phyloP scores from a whole-genome alignment of 2,113 vertebrate genomes.

The Triplophysa tibetana region DNA sequence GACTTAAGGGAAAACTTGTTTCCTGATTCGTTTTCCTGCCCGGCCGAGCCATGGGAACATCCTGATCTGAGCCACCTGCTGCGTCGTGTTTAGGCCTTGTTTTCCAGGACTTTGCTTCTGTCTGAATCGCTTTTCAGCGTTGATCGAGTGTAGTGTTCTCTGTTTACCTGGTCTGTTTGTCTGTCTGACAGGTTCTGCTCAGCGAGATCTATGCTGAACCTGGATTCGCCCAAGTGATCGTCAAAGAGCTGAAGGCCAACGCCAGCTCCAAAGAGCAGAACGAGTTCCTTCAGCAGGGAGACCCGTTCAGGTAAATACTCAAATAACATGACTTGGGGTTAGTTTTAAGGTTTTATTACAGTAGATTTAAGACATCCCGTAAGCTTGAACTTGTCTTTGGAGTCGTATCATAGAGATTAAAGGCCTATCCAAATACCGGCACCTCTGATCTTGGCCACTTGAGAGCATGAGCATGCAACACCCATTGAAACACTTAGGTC shows the following conservation, averaged over 20 bases:
- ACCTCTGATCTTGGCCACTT: no score
- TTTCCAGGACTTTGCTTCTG: neutral
- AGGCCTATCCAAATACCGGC: no score
- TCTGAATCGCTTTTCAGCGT: neutral
- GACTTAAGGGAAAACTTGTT: slow-evolving; percentile 29
- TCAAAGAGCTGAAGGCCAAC: slow-evolving; percentile 93
- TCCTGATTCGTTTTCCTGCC: slow-evolving; percentile 15
- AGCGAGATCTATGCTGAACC: slow-evolving; percentile 91
- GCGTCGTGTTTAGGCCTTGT: neutral
- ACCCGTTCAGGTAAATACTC: slow-evolving; percentile 86
- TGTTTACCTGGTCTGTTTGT: slow-evolving; percentile 15
- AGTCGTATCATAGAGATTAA: no score
- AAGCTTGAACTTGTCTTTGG: no score
- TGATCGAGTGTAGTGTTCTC: neutral
- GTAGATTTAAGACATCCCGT: no score
- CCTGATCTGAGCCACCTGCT: neutral
- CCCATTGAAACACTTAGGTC: no score
- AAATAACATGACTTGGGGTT: no score
- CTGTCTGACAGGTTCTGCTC: slow-evolving; percentile 83
- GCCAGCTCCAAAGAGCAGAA: slow-evolving; percentile 90
- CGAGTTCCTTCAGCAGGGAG: slow-evolving; percentile 89
- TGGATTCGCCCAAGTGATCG: slow-evolving; percentile 84
- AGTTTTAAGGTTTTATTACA: no score
- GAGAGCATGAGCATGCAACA: no score
- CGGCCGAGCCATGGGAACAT: slow-evolving; percentile 17